These are phyloP conservation scores for Lagothrix lagotricha DNA, from an alignment of 2,797 vertebrate genomes.

Conservation along the genomic window DNA sequence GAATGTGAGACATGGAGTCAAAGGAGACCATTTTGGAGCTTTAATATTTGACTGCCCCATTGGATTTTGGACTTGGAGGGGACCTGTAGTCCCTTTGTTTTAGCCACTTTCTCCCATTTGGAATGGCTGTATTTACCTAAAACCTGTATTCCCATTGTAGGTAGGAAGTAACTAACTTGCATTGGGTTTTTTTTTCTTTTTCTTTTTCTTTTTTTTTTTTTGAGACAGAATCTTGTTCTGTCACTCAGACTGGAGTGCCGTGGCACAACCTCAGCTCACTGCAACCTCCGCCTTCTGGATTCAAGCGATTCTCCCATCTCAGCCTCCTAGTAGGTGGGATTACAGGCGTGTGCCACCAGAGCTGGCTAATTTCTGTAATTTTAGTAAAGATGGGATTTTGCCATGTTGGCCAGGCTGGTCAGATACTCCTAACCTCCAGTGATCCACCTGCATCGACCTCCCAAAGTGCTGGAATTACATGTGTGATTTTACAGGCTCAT, in stretches of 20 bases:
- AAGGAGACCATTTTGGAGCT: background rate
- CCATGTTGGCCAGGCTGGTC: background rate
- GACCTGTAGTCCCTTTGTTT: background rate
- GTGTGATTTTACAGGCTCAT: background rate
- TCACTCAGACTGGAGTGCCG: background rate
- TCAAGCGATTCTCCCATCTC: background rate
- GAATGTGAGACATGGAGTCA: background rate
- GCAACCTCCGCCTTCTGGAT: background rate
- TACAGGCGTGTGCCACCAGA: accelerated
- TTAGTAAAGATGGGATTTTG: background rate
- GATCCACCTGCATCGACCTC: background rate
- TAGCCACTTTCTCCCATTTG: background rate
- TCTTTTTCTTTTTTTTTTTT: background rate
- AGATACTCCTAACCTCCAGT: background rate
- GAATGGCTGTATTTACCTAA: background rate
- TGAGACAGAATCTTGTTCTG: background rate
- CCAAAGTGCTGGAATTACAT: background rate
- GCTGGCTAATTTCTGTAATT: background rate
- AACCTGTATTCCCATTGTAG: background rate
- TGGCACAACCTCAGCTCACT: background rate
- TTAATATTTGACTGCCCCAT: background rate
- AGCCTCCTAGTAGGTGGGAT: background rate
- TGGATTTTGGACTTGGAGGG: background rate
- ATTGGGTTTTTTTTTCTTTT: background rate
- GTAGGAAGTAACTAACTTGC: background rate